A percentile compares a stretch with the other conserved stretches of the same genome.
Evolutionary conservation across 2,888 invertebrate genomes (phyloP).

Genomic region (Chesias legatella): DNA sequence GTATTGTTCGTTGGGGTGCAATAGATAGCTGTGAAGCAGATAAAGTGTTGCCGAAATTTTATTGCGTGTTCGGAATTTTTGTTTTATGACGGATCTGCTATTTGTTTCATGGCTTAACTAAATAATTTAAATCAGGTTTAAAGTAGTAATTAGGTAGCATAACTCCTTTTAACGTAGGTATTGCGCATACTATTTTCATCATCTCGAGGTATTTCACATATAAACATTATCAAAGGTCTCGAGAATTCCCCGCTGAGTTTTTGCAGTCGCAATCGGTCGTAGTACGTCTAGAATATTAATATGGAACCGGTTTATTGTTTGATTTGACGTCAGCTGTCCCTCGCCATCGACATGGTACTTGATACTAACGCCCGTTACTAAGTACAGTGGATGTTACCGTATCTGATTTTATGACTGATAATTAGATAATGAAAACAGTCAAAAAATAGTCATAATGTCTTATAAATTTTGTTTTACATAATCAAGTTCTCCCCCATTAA

Average conservation of each 20-base stretch:
- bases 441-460: no score
- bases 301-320: slow-evolving; percentile 22
- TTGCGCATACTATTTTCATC: no score
- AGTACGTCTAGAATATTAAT: slow-evolving; percentile 24
- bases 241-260: no score
- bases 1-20: slow-evolving; percentile 46
- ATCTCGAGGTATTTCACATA: no score
- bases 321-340: slow-evolving; percentile 23
- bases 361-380: no score
- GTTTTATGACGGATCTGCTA: slow-evolving; percentile 2
- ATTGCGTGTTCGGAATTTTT: slow-evolving; percentile 6
- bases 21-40: slow-evolving; percentile 28
- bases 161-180: no score
- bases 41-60: slow-evolving; percentile 11
- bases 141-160: no score
- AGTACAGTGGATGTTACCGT: slow-evolving; percentile 28
- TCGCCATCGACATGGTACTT: slow-evolving; percentile 4
- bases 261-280: slow-evolving; percentile 15
- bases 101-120: slow-evolving; percentile 10
- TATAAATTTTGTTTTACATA: no score
- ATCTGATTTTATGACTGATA: slow-evolving; percentile 10
- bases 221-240: no score
- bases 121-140: no score
- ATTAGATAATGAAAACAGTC: no score
- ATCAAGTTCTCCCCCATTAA: no score